Evolutionary conservation across 2,888 invertebrate genomes (phyloP).

Genomic region (Chouioia cunea): DNA sequence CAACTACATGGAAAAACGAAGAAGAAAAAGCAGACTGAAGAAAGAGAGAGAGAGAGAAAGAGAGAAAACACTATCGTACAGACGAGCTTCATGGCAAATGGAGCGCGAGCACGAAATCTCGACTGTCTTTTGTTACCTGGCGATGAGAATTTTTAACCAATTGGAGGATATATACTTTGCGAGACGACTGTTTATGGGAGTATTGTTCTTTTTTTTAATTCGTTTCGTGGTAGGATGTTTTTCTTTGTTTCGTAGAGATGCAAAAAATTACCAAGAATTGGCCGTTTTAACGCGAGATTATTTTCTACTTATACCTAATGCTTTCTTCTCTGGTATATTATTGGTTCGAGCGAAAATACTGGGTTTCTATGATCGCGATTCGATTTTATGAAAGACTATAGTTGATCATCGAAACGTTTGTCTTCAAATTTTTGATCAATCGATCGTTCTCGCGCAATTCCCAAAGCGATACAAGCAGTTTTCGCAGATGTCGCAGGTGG

Average conservation of each 20-base stretch:
- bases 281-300: no score
- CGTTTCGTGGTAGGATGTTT: no score
- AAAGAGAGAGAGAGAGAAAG: neutral
- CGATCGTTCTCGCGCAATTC: neutral
- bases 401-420: neutral
- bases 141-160: neutral
- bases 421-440: no score
- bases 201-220: no score
- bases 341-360: no score
- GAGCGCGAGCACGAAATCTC: slow-evolving; percentile 30
- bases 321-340: no score
- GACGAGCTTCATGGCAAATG: slow-evolving; percentile 34
- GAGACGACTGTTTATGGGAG: no score
- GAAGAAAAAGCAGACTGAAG: neutral
- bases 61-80: neutral
- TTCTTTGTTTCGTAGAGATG: no score
- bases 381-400: no score
- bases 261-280: no score
- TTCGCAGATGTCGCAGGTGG: slow-evolving; percentile 7
- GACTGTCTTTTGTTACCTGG: neutral
- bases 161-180: neutral
- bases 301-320: no score
- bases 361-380: no score
- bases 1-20: neutral
- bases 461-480: neutral